These are phyloP conservation scores for Toxotes jaculatrix DNA, from an alignment of 2,113 vertebrate species.

Conservation along the genomic window DNA sequence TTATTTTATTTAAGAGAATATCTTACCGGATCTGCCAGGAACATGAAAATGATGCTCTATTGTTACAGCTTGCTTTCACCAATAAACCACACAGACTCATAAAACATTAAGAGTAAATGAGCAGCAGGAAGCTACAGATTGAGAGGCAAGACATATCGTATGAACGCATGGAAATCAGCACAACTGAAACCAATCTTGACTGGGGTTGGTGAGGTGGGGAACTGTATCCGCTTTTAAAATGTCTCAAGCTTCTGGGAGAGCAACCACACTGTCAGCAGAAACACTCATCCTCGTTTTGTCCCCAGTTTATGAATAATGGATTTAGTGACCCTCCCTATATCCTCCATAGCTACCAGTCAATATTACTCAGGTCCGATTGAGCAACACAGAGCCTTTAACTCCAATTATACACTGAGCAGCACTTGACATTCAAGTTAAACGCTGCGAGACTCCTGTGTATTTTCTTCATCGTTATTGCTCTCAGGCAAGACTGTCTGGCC, in stretches of 20 bases:
- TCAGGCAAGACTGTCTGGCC: slow-evolving; percentile 45
- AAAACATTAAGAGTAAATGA: slow-evolving; percentile 64
- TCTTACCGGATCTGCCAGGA: slow-evolving; percentile 24
- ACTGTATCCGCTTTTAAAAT: slow-evolving; percentile 69
- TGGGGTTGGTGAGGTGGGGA: slow-evolving; percentile 41
- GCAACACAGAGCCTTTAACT: slow-evolving; percentile 43
- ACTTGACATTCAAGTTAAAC: slow-evolving; percentile 61
- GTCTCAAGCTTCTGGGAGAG: slow-evolving; percentile 52
- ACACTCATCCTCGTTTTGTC: slow-evolving; percentile 61
- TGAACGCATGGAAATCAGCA: slow-evolving; percentile 58
- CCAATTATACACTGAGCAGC: slow-evolving; percentile 34
- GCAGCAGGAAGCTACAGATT: slow-evolving; percentile 65
- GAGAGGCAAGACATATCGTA: slow-evolving; percentile 57
- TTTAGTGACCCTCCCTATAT: slow-evolving; percentile 67
- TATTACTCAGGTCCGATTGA: slow-evolving; percentile 48
- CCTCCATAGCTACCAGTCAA: slow-evolving; percentile 54
- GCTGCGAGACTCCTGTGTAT: slow-evolving; percentile 25
- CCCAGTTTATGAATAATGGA: slow-evolving; percentile 80
- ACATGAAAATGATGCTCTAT: slow-evolving; percentile 36
- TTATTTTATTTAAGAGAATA: not conserved
- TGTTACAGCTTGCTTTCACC: slow-evolving; percentile 56
- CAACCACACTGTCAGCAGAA: slow-evolving; percentile 76
- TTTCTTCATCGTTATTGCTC: slow-evolving; percentile 46
- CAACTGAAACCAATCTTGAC: slow-evolving; percentile 65
- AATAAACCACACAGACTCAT: slow-evolving; percentile 62